These are phyloP conservation scores for Ceratotherium simum DNA, from an alignment of 2,113 vertebrate species.

Conservation along the genomic window DNA sequence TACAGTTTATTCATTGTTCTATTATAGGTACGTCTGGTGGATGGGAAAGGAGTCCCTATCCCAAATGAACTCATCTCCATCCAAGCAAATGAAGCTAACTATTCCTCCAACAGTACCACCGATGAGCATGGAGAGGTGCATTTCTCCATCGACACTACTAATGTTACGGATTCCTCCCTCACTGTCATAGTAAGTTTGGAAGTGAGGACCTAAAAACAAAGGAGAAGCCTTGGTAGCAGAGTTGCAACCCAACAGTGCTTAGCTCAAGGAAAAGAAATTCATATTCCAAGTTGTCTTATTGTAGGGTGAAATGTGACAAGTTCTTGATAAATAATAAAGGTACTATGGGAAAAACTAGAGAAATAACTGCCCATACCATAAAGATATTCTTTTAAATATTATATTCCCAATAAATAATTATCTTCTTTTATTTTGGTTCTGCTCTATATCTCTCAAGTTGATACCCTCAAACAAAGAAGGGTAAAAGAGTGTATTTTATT, in stretches of 20 bases:
- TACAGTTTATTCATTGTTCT: background rate
- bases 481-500: too few relatives aligned
- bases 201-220: background rate
- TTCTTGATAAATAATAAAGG: too few relatives aligned
- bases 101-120: constrained; percentile 75
- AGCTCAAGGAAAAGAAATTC: background rate
- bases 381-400: background rate
- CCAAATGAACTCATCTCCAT: constrained; percentile 76
- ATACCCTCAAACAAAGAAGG: too few relatives aligned
- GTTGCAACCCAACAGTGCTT: too few relatives aligned
- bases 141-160: constrained; percentile 82
- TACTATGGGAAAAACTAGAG: background rate
- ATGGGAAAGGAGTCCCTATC: constrained; percentile 77
- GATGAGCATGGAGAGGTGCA: constrained; percentile 76
- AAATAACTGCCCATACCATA: background rate
- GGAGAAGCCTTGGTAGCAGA: background rate
- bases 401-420: background rate
- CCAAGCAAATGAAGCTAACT: background rate
- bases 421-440: too few relatives aligned
- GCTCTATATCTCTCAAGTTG: too few relatives aligned
- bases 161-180: constrained; percentile 64
- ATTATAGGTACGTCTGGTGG: constrained; percentile 80
- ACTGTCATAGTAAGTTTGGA: constrained; percentile 77
- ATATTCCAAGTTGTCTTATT: background rate
- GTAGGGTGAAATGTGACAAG: background rate